Percentiles rank a stretch among this genome's conserved stretches.
phyloP scores from a whole-genome alignment of 2,797 vertebrate genomes.

The Tenualosa thibaudeaui region DNA sequence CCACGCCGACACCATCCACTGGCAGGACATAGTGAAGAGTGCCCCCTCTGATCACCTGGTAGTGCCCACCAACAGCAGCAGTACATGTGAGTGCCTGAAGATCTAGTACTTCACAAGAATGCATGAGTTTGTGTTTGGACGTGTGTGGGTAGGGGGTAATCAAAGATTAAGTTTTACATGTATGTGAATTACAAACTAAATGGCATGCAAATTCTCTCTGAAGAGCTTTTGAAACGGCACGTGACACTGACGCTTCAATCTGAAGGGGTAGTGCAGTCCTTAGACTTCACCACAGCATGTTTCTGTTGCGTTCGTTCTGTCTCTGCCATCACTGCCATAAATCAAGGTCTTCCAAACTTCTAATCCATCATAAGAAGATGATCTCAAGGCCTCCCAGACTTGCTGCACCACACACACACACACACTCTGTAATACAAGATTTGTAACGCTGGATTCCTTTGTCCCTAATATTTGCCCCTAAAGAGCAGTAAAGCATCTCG shows the following conservation, averaged over 20 bases:
- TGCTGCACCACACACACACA: background rate
- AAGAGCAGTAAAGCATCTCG: background rate
- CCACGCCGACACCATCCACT: slow-evolving; percentile 86
- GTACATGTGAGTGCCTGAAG: slow-evolving; percentile 64
- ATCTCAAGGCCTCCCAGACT: slow-evolving; percentile 21
- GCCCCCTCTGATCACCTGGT: slow-evolving; percentile 81
- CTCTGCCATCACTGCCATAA: slow-evolving; percentile 42
- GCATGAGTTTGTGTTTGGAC: too few relatives aligned
- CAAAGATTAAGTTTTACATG: background rate
- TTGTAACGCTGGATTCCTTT: background rate
- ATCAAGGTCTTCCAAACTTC: slow-evolving; percentile 58
- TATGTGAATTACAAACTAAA: background rate
- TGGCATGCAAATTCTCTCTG: background rate
- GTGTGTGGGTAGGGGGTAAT: too few relatives aligned
- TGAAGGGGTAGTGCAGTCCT: slow-evolving; percentile 34
- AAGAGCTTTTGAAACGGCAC: background rate
- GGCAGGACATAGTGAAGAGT: slow-evolving; percentile 86
- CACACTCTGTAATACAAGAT: background rate
- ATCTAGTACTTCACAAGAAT: background rate
- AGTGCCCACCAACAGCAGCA: slow-evolving; percentile 83
- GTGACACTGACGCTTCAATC: background rate
- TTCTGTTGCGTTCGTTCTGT: slow-evolving; percentile 51
- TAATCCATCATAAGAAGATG: slow-evolving; percentile 55
- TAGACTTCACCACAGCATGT: slow-evolving; percentile 57
- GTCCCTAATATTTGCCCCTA: background rate